Conservation (phyloP, 2,888 invertebrate species). For the Dryobota labecula region DNA sequence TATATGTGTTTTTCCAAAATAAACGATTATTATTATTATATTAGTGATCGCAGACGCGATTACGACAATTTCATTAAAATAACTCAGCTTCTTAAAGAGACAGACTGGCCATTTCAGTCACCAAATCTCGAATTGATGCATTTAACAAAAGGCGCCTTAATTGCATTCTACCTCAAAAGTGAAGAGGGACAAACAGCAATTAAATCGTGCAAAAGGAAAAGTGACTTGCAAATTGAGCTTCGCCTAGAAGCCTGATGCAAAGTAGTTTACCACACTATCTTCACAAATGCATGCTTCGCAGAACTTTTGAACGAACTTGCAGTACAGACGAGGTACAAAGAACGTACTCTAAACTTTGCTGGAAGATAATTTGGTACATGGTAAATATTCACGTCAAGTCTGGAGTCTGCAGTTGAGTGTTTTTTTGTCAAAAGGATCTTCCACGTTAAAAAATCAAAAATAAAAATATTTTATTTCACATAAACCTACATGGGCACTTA, state of each 20-base stretch:
- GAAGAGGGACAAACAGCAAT: constrained; percentile 54
- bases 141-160: constrained; percentile 39
- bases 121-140: constrained; percentile 21
- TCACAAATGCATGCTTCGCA: constrained; percentile 66
- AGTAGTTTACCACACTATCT: constrained; percentile 70
- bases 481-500: no score
- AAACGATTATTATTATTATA: no score
- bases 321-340: constrained; percentile 41
- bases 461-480: no score
- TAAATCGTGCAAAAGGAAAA: constrained; percentile 59
- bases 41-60: neutral
- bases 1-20: no score
- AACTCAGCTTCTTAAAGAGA: neutral
- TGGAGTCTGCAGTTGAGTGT: neutral
- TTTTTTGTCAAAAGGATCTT: neutral
- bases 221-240: constrained; percentile 66
- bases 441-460: no score
- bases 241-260: constrained; percentile 65
- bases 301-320: constrained; percentile 59
- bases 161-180: constrained; percentile 40
- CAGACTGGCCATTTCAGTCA: constrained; percentile 2
- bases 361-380: constrained; percentile 42
- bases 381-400: constrained; percentile 34
- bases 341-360: constrained; percentile 43
- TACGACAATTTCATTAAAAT: neutral